These are phyloP conservation scores for Agelaius phoeniceus DNA, from an alignment of 2,113 vertebrate genomes.

Conservation along the genomic window DNA sequence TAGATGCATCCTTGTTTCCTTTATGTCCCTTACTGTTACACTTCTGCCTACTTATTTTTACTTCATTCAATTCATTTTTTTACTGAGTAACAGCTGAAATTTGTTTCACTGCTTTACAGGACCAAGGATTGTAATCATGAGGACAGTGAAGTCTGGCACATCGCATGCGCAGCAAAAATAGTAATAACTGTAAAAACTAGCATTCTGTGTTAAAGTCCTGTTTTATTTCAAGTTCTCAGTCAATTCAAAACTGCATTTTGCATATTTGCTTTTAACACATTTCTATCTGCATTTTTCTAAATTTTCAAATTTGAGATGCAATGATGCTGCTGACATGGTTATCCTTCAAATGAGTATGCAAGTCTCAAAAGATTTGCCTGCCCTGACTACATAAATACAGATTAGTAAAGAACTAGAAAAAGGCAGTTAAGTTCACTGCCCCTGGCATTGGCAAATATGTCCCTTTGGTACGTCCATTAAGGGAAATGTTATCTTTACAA, in stretches of 20 bases:
- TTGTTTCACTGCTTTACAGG: neutral
- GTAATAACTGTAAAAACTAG: neutral
- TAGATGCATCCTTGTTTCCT: neutral
- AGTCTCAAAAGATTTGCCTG: slow-evolving; percentile 27
- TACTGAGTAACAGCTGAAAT: neutral
- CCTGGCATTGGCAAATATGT: neutral
- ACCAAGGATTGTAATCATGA: neutral
- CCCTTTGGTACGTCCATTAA: neutral
- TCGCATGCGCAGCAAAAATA: neutral
- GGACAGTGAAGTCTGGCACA: neutral
- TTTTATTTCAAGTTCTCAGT: neutral
- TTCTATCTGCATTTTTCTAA: neutral
- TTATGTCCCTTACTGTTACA: neutral
- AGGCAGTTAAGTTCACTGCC: slow-evolving; percentile 18
- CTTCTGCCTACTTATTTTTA: neutral
- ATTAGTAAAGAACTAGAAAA: slow-evolving; percentile 35
- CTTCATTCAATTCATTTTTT: neutral
- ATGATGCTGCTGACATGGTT: neutral
- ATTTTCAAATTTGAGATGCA: slow-evolving; percentile 14
- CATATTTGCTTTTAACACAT: slow-evolving; percentile 17
- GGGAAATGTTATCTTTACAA: neutral
- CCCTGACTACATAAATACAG: neutral
- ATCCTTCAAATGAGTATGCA: neutral
- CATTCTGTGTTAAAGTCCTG: neutral
- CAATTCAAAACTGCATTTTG: neutral